Evolutionary conservation across 2,888 invertebrate genomes (phyloP).

Genomic region (Rotaria sp.): DNA sequence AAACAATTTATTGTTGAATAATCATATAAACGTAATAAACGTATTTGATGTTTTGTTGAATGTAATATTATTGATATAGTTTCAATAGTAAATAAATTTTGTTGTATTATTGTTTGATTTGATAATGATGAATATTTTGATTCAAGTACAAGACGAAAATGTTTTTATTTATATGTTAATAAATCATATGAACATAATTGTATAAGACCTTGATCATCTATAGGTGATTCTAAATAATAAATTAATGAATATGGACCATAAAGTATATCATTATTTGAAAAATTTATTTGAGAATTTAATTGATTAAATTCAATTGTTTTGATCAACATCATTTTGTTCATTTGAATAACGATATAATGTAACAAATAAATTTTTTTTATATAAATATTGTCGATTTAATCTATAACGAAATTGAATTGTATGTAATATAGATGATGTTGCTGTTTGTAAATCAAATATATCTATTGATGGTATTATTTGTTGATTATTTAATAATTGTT

Average conservation of each 20-base stretch:
- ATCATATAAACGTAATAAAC: constrained; percentile 16
- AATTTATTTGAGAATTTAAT: neutral
- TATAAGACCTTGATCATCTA: constrained; percentile 14
- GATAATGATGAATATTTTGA: neutral
- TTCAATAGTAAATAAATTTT: neutral
- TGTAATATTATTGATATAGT: neutral
- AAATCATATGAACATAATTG: constrained; percentile 6
- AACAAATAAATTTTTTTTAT: neutral
- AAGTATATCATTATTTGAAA: neutral
- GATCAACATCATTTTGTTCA: constrained; percentile 7
- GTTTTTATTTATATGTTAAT: constrained; percentile 37
- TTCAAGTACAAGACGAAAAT: constrained; percentile 20
- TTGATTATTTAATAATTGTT: too few relatives aligned
- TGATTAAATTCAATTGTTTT: constrained; percentile 4
- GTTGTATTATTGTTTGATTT: neutral
- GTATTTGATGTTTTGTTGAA: neutral
- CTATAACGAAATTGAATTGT: constrained; percentile 21
- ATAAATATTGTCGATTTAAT: neutral
- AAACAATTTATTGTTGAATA: neutral
- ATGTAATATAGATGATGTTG: neutral
- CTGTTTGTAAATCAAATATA: constrained; percentile 22
- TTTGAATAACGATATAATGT: neutral
- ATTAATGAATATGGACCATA: constrained; percentile 1
- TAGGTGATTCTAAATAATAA: constrained; percentile 14
- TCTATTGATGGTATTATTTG: neutral